Percentiles rank a stretch among this genome's conserved stretches.
phyloP scores from a whole-genome alignment of 1,140 invertebrate species.

The Apocrypta bakeri region DNA sequence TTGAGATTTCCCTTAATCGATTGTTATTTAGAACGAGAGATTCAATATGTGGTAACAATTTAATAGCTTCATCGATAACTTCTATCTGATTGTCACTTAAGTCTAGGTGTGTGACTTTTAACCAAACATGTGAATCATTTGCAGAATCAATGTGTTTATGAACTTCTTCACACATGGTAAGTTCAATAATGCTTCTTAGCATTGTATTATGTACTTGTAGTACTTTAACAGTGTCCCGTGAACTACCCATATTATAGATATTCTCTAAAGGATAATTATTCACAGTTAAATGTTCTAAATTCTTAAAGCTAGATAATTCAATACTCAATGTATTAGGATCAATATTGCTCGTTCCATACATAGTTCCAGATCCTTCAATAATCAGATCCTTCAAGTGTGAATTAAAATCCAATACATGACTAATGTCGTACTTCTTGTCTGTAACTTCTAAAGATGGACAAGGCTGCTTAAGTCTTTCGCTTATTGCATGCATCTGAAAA shows the following conservation, averaged over 20 bases:
- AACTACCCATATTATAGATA: conserved; percentile 80
- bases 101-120: conserved; percentile 78
- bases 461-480: conserved; percentile 88
- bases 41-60: conserved; percentile 85
- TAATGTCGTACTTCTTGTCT: conserved; percentile 86
- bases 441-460: conserved; percentile 84
- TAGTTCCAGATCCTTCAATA: conserved; percentile 80
- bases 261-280: conserved; percentile 79
- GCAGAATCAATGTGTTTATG: conserved; percentile 74
- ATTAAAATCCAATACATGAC: conserved; percentile 92
- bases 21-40: conserved; percentile 85
- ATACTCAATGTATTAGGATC: conserved; percentile 85
- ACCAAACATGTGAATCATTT: conserved; percentile 72
- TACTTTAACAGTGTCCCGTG: conserved; percentile 80
- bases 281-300: conserved; percentile 78
- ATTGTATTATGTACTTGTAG: conserved; percentile 79
- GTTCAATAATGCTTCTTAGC: conserved; percentile 79
- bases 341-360: conserved; percentile 87
- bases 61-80: conserved; percentile 86
- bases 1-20: conserved; percentile 82
- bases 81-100: conserved; percentile 87
- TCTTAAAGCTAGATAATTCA: conserved; percentile 88
- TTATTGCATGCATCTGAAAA: conserved; percentile 90
- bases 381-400: conserved; percentile 81
- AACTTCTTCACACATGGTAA: conserved; percentile 86